Evolutionary conservation across 2,888 invertebrate species (phyloP), one percentile per base, ranked within the genome.

Genomic region (Eupithecia subfuscata): DNA sequence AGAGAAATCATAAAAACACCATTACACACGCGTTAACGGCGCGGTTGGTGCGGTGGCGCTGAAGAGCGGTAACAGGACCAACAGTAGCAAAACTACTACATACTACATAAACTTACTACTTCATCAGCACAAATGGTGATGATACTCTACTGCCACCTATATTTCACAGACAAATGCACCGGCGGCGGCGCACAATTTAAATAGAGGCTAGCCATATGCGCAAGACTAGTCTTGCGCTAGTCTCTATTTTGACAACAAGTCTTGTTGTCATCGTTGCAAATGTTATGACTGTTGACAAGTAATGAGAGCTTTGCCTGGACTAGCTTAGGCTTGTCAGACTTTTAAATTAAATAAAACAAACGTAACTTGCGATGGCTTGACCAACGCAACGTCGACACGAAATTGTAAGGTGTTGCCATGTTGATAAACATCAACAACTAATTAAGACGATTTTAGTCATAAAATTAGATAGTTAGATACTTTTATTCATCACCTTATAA

Each of bases 1-100:
- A 65, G 82, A 82, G 82, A 83, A 86, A 89, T 87, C 89, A 90
- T 90, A 90, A 90, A 89, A 90, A 89, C 84, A 84, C 86, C 90
- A 90, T 90, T 89, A 89, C 83, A 83, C 76, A 71, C 83, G 85
- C 86, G 88, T 88, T 89, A 89, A 85, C 85, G 84, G 84, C 84
- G 79, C 78, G 80, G 82, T 81, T 79, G 75, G 75, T 75, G 76
- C 77, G 80, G 81, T 75, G 79, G 22, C 76, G 52, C 56, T 71
- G 71, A 18, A 22, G 67, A 67, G 68, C n/a, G 63, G 71, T 68
- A 63, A 75, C 73, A 72, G 75, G 70, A n/a, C 65, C 67, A 70
- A 69, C 73, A 69, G 73, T 78, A 73, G 30, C 68, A 12, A 4
- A 68, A 56, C 72, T 72, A 60, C 30, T 64, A 18, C 22, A 12